Conservation (phyloP, 2,888 invertebrate genomes). For the Zhuqinia jingwanae region DNA sequence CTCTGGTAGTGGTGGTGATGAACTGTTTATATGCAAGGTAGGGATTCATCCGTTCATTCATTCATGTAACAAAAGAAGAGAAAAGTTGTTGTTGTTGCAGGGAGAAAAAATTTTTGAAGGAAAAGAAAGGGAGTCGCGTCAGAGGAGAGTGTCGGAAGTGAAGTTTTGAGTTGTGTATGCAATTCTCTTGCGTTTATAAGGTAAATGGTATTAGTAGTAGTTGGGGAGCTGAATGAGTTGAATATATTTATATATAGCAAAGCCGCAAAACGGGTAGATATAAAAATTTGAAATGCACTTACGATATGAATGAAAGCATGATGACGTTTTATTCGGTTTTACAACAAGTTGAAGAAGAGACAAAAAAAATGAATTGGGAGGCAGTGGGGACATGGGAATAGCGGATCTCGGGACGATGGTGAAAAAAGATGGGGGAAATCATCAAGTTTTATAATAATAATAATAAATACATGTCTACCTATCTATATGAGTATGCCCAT, state of each 20-base stretch:
- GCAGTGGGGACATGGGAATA: slow-evolving; percentile 22
- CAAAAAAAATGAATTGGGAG: slow-evolving; percentile 3
- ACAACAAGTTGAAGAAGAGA: slow-evolving; percentile 8
- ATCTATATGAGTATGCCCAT: background rate
- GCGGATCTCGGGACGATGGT: slow-evolving; percentile 35
- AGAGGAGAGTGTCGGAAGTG: slow-evolving; percentile 48
- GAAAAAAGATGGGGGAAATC: slow-evolving; percentile 61
- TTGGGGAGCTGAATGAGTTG: background rate
- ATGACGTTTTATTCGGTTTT: slow-evolving; percentile 31
- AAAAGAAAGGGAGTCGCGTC: slow-evolving; percentile 3
- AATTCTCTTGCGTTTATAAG: background rate
- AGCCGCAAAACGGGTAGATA: slow-evolving; percentile 35
- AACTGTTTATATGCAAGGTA: slow-evolving; percentile 28
- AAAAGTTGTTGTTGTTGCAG: slow-evolving; percentile 26
- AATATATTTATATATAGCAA: background rate
- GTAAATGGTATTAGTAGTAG: background rate
- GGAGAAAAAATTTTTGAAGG: slow-evolving; percentile 3
- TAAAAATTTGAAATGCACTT: slow-evolving; percentile 11
- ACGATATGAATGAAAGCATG: slow-evolving; percentile 42
- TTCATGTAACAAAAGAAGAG: slow-evolving; percentile 28
- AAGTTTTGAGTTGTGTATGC: slow-evolving; percentile 10
- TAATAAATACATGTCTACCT: too few relatives aligned
- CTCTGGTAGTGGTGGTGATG: too few relatives aligned
- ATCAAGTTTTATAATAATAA: too few relatives aligned
- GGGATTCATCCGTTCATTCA: slow-evolving; percentile 20